phyloP scores from a whole-genome alignment of 2,797 vertebrate species.

The Dipus sagitta region DNA sequence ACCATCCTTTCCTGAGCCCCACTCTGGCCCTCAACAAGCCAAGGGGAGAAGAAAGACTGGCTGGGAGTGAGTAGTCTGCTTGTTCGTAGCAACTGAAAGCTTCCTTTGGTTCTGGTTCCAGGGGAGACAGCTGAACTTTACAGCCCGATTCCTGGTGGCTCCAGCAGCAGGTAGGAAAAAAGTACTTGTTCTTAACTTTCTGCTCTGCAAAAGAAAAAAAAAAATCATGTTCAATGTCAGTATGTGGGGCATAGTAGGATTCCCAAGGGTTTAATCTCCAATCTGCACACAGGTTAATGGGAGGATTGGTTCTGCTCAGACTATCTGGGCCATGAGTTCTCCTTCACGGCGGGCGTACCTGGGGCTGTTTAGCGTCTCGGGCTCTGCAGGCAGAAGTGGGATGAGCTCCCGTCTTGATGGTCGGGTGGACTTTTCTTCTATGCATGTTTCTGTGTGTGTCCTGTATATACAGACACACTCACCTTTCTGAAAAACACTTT shows the following conservation, averaged over 20 bases:
- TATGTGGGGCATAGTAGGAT: not conserved
- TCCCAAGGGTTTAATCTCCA: constrained; percentile 13
- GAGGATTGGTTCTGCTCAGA: not conserved
- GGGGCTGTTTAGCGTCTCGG: not conserved
- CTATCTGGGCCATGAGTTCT: not conserved
- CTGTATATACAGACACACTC: not conserved
- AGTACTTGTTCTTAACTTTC: not conserved
- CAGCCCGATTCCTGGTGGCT: constrained; percentile 66
- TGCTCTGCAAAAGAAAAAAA: constrained; percentile 6
- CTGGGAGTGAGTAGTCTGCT: constrained; percentile 16
- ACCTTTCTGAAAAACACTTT: not conserved
- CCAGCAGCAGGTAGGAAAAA: constrained; percentile 83
- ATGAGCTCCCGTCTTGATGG: not conserved
- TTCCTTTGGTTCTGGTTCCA: constrained; percentile 78
- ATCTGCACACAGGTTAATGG: not conserved
- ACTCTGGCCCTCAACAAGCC: not conserved
- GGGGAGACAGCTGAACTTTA: constrained; percentile 71
- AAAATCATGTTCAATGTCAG: not conserved
- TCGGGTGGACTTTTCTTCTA: not conserved
- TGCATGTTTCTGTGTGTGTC: not conserved
- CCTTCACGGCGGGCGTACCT: not conserved
- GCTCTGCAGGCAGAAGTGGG: not conserved
- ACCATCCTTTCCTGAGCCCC: not conserved
- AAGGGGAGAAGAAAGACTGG: constrained; percentile 52
- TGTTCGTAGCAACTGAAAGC: constrained; percentile 47